Evolutionary conservation across 2,888 invertebrate genomes (phyloP).

Genomic region (Danaus chrysippus): DNA sequence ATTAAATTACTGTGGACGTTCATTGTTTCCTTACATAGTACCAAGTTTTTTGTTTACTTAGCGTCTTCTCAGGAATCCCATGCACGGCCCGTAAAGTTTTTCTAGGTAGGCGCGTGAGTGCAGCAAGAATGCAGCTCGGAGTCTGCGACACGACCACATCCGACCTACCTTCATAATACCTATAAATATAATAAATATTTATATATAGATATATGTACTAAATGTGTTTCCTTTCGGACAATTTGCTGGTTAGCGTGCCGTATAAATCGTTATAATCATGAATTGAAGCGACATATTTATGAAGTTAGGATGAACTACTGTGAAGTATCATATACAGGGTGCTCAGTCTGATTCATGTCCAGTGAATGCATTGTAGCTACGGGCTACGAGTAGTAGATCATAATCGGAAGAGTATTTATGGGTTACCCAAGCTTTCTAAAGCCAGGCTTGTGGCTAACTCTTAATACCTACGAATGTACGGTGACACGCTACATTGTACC

Average conservation of each 20-base stretch:
- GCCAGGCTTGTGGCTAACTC: slow-evolving; percentile 45
- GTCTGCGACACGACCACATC: slow-evolving; percentile 20
- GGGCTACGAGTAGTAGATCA: slow-evolving; percentile 78
- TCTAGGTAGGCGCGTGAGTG: slow-evolving; percentile 31
- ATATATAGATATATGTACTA: slow-evolving; percentile 16
- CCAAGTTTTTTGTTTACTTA: slow-evolving; percentile 29
- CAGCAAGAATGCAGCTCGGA: slow-evolving; percentile 28
- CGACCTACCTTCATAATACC: slow-evolving; percentile 8
- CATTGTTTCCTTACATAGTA: slow-evolving; percentile 33
- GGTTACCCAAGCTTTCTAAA: slow-evolving; percentile 69
- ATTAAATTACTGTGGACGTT: slow-evolving; percentile 29
- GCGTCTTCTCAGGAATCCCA: slow-evolving; percentile 29
- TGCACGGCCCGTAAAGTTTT: slow-evolving; percentile 29
- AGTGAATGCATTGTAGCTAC: slow-evolving; percentile 59
- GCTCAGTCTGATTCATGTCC: slow-evolving; percentile 39
- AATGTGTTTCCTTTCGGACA: slow-evolving; percentile 18
- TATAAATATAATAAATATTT: slow-evolving; percentile 12
- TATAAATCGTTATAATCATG: slow-evolving; percentile 40
- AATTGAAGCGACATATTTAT: slow-evolving; percentile 40
- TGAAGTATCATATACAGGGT: slow-evolving; percentile 39
- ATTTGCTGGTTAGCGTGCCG: slow-evolving; percentile 12
- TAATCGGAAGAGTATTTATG: slow-evolving; percentile 76
- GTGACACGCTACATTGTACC: slow-evolving; percentile 58
- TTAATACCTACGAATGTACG: slow-evolving; percentile 57
- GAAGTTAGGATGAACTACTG: slow-evolving; percentile 41